A percentile compares a stretch with the other conserved stretches of the same genome.
phyloP scores from a whole-genome alignment of 2,888 invertebrate species.

The Agrochola lychnidis region DNA sequence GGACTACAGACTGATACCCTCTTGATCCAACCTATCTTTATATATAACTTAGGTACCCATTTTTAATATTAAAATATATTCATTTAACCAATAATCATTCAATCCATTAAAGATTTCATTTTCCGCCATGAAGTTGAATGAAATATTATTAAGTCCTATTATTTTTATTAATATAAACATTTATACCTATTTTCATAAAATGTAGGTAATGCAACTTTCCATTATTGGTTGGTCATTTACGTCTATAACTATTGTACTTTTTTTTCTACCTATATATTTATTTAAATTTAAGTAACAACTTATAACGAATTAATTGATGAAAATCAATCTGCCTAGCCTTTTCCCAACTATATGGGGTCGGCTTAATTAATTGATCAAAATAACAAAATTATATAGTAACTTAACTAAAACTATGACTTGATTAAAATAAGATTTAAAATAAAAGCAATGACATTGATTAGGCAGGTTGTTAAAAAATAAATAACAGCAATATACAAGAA shows the following conservation, averaged over 20 bases:
- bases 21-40: background rate
- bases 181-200: slow-evolving; percentile 6
- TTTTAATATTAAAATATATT: background rate
- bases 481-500: background rate
- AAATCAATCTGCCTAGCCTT: no score
- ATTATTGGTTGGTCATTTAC: background rate
- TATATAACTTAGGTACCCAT: slow-evolving; percentile 1
- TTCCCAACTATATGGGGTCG: no score
- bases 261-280: no score
- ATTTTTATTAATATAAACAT: background rate
- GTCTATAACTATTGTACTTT: background rate
- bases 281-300: no score
- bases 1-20: slow-evolving; percentile 21
- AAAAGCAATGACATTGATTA: background rate
- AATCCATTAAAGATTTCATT: slow-evolving; percentile 6
- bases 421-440: background rate
- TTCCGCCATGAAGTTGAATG: slow-evolving; percentile 4
- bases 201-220: background rate
- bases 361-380: no score
- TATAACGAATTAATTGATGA: no score
- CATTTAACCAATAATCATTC: background rate
- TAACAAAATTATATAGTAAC: no score
- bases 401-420: no score
- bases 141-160: background rate
- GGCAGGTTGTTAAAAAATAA: background rate